Evolutionary conservation across 2,113 vertebrate genomes (phyloP).

Genomic region (Corydoras sp.): DNA sequence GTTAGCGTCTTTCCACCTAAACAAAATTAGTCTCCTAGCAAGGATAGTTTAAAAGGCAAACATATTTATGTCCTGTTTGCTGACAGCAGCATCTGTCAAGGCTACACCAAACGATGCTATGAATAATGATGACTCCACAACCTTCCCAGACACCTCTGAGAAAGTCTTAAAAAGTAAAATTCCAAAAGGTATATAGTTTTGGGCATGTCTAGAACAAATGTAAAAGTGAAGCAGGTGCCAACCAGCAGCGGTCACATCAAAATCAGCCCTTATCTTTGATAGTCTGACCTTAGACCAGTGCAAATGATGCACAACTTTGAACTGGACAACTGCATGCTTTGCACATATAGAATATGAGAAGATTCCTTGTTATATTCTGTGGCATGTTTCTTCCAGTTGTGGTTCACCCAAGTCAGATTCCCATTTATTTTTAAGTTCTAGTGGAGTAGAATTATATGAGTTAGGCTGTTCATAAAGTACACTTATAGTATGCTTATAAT

Average conservation of each 20-base stretch:
- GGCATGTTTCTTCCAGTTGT: neutral
- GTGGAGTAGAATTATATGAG: no score
- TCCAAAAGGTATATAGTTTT: slow-evolving; percentile 5
- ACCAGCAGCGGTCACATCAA: slow-evolving; percentile 13
- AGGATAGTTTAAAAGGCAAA: neutral
- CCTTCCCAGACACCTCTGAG: neutral
- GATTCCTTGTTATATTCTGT: neutral
- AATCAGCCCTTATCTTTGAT: slow-evolving; percentile 1
- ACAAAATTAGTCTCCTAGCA: neutral
- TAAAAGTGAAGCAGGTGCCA: slow-evolving; percentile 18
- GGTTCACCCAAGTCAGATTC: neutral
- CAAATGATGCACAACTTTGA: neutral
- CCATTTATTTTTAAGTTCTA: neutral
- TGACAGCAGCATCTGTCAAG: neutral
- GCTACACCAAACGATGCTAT: slow-evolving; percentile 7
- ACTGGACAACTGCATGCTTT: neutral
- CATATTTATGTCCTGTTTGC: no score
- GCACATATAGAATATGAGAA: neutral
- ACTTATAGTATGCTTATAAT: no score
- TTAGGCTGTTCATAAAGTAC: no score
- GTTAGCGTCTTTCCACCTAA: neutral
- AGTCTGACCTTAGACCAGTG: neutral
- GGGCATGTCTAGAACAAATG: slow-evolving; percentile 15
- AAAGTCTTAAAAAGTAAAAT: neutral
- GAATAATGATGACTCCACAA: slow-evolving; percentile 1